Evolutionary conservation across 2,888 invertebrate species (phyloP), one percentile per base, ranked within the genome.

Genomic region (Cephonodes hylas): DNA sequence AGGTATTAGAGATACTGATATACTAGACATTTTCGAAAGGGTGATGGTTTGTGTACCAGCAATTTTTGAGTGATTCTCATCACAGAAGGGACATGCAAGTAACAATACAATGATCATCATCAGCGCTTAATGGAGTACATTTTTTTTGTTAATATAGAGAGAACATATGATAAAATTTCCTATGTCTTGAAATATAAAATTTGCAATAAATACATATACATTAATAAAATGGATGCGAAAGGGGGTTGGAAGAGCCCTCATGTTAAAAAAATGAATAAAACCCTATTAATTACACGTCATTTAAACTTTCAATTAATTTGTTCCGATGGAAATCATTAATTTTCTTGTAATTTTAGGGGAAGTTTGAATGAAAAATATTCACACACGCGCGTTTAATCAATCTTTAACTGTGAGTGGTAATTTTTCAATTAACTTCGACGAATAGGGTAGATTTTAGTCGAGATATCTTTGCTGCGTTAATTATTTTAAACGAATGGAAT

Each of bases 251-350:
- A n/a, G n/a, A 18, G 18, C 31, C 31, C 53, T 31, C 18, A 53
- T 31, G 8, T 25, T 8, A 6, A 15, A 18, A 15, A 48, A 53
- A 31, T 18, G 18, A 31, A 53, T 53, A 27, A 25, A 48, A 53
- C 31, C 8, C 53, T 8, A 53, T 53, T 53, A 53, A 53, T 53
- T 18, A 53, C 53, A 10, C 53, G 53, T 53, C 53, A 53, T 53
- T 53, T 31, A 53, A 53, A 31, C 18, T 53, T 53, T 31, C 27
- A 53, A 53, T 53, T 27, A 31, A 53, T 53, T 53, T 31, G 53
- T 53, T 10, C 10, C 53, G 31, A 53, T 53, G 53, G 53, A 15
- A 53, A 27, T 53, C 53, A 53, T 53, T 27, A 53, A 31, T 53
- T 20, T 38, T n/a, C 31, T 20, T 53, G 53, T 53, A 45, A 45